Percentiles rank a stretch among this genome's conserved stretches.
Evolutionary conservation across 2,888 invertebrate genomes (phyloP).

Genomic region (Microchrysa polita): DNA sequence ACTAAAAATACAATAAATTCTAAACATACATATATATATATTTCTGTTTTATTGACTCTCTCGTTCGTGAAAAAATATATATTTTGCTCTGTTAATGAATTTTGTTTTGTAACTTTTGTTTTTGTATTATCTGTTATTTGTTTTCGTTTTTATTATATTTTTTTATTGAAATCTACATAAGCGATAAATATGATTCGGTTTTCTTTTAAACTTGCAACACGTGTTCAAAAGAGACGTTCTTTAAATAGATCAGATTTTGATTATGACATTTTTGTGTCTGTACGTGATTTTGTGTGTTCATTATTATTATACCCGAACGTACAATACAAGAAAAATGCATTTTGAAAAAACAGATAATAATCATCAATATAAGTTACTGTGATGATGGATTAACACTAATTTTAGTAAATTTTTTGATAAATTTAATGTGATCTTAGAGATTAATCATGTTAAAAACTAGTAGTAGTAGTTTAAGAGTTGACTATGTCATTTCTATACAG

Average conservation of each 20-base stretch:
- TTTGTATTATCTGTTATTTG: not conserved
- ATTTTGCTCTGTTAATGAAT: slow-evolving; percentile 11
- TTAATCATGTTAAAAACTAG: slow-evolving; percentile 22
- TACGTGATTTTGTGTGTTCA: too few species aligned
- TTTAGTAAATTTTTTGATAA: slow-evolving; percentile 3
- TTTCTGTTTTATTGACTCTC: slow-evolving; percentile 25
- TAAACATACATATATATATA: too few species aligned
- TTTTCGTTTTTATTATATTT: slow-evolving; percentile 1
- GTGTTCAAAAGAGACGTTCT: too few species aligned
- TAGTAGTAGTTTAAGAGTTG: slow-evolving; percentile 14
- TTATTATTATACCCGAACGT: too few species aligned
- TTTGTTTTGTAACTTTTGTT: slow-evolving; percentile 10
- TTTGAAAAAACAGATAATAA: not conserved
- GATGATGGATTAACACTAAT: not conserved
- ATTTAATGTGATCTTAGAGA: not conserved
- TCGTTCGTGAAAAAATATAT: slow-evolving; percentile 37
- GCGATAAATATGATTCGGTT: slow-evolving; percentile 21
- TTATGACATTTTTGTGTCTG: not conserved
- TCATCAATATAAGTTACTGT: not conserved
- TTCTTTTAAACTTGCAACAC: not conserved
- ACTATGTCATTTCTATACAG: slow-evolving; percentile 35
- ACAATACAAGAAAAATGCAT: not conserved
- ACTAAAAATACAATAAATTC: slow-evolving; percentile 15
- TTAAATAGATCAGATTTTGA: not conserved
- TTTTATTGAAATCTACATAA: slow-evolving; percentile 9